phyloP scores from a whole-genome alignment of 2,888 invertebrate species.

The Parthenolecanium corni region DNA sequence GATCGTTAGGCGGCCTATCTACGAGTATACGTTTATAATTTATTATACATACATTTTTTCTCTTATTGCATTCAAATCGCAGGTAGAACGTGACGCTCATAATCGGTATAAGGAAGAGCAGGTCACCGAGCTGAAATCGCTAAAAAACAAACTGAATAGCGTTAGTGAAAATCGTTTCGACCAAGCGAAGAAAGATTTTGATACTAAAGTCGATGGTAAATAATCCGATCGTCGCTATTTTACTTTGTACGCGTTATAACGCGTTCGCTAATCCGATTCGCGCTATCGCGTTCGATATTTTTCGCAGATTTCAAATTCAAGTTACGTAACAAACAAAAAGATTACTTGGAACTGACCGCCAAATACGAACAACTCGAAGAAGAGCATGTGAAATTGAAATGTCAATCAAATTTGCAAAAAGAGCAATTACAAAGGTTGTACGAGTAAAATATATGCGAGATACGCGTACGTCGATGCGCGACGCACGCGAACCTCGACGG shows the following conservation, averaged over 20 bases:
- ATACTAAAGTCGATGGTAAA: conserved; percentile 57
- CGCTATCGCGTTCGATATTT: background rate
- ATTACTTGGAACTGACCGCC: conserved; percentile 65
- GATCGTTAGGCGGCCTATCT: background rate
- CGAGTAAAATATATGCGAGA: too few species aligned
- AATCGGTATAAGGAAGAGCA: conserved; percentile 52
- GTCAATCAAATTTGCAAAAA: conserved; percentile 68
- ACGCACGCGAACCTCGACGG: background rate
- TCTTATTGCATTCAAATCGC: too few species aligned
- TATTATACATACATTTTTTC: too few species aligned
- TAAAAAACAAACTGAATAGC: conserved; percentile 56
- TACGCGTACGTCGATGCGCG: too few species aligned
- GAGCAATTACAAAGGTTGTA: conserved; percentile 58
- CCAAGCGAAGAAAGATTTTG: conserved; percentile 55
- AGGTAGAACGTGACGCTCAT: conserved; percentile 53
- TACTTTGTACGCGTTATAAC: background rate
- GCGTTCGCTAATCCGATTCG: background rate
- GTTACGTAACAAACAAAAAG: conserved; percentile 54
- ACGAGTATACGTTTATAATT: background rate
- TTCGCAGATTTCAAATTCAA: conserved; percentile 55
- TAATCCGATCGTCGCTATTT: conserved; percentile 32
- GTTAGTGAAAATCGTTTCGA: conserved; percentile 52
- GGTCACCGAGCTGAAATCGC: conserved; percentile 63
- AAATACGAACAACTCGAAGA: conserved; percentile 75
- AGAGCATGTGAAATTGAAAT: conserved; percentile 71